Evolutionary conservation across 2,113 vertebrate species (phyloP), one percentile per base, ranked within the genome.

Genomic region (Elaphurus davidianus): DNA sequence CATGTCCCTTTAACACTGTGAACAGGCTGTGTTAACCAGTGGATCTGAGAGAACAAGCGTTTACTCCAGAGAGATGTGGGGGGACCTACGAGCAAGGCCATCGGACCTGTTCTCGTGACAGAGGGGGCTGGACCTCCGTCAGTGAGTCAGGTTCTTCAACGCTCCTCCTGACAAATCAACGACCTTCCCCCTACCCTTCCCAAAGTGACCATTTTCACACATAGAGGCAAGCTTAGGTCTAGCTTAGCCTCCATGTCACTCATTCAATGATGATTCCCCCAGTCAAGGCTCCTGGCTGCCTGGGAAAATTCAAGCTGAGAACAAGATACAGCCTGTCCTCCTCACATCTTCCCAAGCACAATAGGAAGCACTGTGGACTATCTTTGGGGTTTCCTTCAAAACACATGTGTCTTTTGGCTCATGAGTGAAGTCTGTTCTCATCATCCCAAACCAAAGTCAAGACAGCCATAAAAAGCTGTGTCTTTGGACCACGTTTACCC

Each of bases 331-430:
- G 55, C 47, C 50, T 33, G 76, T 90, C 40, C 13, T 94, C 81
- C 40, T 79, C 71, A 50, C 82, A 67, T 84, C 67, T 89, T 54
- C 33, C 78, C n/a, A 57, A 62, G 27, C 59, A 95, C 25, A 76
- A 62, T 1, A 93, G 33, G 62, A 81, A 97, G 25, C 50, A 30
- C 3, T 47, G 19, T 40, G 15, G 45, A 23, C 60, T 93, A 21
- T 60, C 78, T 94, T 76, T 30, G 16, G 67, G 16, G 21, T 52
- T 82, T 93, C 54, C 97, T 89, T 76, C 76, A 89, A 95, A 97
- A 81, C 45, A 27, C 71, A 23, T 33, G 7, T 47, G 59, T 71
- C 76, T 33, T 86, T 57, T 36, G 40, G 10, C 27, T 57, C 9
- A 16, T 19, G 57, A 84, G 74, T 78, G 25, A 91, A 74, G 28